A percentile compares a stretch with the other conserved stretches of the same genome.
Conservation (phyloP, 1,140 invertebrate species). For the Pogonomyrmex californicus region DNA sequence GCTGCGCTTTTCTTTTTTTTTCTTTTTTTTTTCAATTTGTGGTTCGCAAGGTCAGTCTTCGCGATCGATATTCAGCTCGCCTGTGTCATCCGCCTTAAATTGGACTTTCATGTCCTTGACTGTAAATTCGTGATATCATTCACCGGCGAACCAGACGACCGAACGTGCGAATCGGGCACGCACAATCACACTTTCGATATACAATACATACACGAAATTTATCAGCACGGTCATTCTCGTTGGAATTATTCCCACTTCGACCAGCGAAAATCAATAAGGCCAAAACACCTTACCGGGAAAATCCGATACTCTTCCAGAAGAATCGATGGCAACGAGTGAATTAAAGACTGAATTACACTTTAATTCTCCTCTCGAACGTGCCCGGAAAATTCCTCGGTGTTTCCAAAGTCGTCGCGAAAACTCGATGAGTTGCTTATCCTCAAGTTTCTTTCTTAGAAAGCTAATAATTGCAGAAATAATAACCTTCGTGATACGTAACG, state of each 20-base stretch:
- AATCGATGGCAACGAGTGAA: neutral
- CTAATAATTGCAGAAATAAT: neutral
- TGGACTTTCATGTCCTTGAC: constrained; percentile 49
- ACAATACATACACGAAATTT: neutral
- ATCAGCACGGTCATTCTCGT: neutral
- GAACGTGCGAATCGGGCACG: constrained; percentile 3
- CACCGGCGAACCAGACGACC: constrained; percentile 4
- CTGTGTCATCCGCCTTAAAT: constrained; percentile 50
- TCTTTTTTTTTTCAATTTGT: constrained; percentile 18
- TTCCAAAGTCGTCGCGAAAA: neutral
- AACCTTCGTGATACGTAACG: neutral
- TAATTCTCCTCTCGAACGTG: neutral
- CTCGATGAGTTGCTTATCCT: neutral
- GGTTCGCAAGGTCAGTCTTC: neutral
- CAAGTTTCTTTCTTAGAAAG: neutral
- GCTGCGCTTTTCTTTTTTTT: neutral
- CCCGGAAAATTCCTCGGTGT: neutral
- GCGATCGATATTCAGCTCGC: constrained; percentile 26
- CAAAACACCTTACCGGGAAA: neutral
- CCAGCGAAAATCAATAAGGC: neutral
- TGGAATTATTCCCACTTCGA: too few relatives aligned
- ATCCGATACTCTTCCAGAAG: neutral
- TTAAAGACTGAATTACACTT: neutral
- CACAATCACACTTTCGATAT: constrained; percentile 20
- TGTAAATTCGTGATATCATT: constrained; percentile 36